These are phyloP conservation scores for cat (Felis catus) DNA, from an alignment of 2,113 vertebrate species.

Conservation along the genomic window DNA sequence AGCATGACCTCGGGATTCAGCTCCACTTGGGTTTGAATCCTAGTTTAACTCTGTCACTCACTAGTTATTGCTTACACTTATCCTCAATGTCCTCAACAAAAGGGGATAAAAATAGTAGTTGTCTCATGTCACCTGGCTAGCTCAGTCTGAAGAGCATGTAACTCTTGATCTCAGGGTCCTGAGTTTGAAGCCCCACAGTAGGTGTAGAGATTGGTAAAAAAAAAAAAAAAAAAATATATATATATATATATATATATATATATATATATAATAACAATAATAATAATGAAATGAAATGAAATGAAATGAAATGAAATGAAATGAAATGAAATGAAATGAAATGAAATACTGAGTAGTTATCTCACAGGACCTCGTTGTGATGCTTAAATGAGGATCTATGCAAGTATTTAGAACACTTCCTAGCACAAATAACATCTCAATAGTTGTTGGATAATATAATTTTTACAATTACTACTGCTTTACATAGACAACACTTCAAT, in stretches of 20 bases:
- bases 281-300: too few species aligned
- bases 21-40: background rate
- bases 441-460: background rate
- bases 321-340: background rate
- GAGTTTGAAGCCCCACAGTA: background rate
- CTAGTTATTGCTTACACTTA: background rate
- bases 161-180: background rate
- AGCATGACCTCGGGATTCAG: background rate
- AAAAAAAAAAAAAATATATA: too few species aligned
- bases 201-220: background rate
- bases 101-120: background rate
- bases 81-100: background rate
- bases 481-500: slow-evolving; percentile 7
- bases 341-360: background rate
- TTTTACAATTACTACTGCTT: background rate
- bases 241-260: too few species aligned
- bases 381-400: background rate
- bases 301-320: too few species aligned
- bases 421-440: background rate
- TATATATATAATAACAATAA: too few species aligned
- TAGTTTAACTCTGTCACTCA: background rate
- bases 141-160: background rate
- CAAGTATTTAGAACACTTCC: background rate
- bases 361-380: background rate
- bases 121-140: background rate